Conservation (phyloP, 1,140 invertebrate genomes). For the Lutraria rhynchaena region DNA sequence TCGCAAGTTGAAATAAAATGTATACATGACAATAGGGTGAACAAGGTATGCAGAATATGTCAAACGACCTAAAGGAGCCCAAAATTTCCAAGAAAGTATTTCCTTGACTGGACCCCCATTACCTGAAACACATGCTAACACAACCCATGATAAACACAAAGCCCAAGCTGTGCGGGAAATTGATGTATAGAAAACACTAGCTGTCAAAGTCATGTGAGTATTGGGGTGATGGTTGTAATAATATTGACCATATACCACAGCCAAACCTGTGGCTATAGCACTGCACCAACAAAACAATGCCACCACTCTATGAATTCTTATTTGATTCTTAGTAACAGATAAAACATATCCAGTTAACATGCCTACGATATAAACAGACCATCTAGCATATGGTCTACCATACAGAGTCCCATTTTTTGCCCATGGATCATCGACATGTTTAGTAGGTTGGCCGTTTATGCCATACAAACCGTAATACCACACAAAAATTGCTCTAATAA, state of each 20-base stretch:
- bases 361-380: constrained; percentile 42
- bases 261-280: constrained; percentile 34
- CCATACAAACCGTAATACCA: constrained; percentile 30
- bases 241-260: constrained; percentile 43
- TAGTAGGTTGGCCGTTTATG: neutral
- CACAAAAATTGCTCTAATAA: constrained; percentile 8
- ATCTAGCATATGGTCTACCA: constrained; percentile 36
- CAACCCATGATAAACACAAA: constrained; percentile 37
- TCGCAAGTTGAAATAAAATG: constrained; percentile 30
- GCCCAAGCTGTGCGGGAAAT: constrained; percentile 13
- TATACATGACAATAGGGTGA: constrained; percentile 84
- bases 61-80: constrained; percentile 91
- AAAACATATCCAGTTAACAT: constrained; percentile 52
- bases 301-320: neutral
- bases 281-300: constrained; percentile 24
- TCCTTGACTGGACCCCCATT: constrained; percentile 85
- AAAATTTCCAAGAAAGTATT: constrained; percentile 89
- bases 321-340: neutral
- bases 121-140: constrained; percentile 41
- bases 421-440: constrained; percentile 33
- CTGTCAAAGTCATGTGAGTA: constrained; percentile 14
- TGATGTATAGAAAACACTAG: constrained; percentile 21
- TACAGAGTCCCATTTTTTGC: constrained; percentile 33
- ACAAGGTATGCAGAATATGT: constrained; percentile 95
- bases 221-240: constrained; percentile 45